Conservation (phyloP, 2,888 invertebrate genomes). For the Drosophila recens region DNA sequence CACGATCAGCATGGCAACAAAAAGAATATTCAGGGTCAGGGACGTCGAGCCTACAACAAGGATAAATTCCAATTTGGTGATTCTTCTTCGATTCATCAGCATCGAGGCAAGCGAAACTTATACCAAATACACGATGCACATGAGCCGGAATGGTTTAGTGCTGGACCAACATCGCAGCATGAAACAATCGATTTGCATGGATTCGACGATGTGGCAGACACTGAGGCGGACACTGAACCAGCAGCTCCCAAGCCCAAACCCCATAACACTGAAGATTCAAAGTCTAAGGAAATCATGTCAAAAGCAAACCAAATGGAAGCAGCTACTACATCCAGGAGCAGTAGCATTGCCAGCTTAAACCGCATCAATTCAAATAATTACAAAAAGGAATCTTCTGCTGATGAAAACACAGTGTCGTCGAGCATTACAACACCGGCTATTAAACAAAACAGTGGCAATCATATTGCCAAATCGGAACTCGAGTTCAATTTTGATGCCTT, state of each 20-base stretch:
- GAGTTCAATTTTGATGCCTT: slow-evolving; percentile 94
- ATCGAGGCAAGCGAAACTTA: slow-evolving; percentile 53
- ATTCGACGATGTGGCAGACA: slow-evolving; percentile 89
- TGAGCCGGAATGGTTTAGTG: slow-evolving; percentile 96
- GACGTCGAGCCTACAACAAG: slow-evolving; percentile 56
- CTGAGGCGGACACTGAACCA: slow-evolving; percentile 52
- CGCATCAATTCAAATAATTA: slow-evolving; percentile 19
- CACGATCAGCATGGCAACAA: slow-evolving; percentile 63
- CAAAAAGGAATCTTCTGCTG: slow-evolving; percentile 8
- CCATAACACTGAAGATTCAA: background rate
- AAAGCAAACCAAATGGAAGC: slow-evolving; percentile 5
- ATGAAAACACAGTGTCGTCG: slow-evolving; percentile 7
- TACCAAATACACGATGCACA: slow-evolving; percentile 86
- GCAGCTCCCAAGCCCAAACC: background rate
- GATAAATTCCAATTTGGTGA: slow-evolving; percentile 52
- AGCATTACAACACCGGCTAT: background rate
- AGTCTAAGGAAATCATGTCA: slow-evolving; percentile 5
- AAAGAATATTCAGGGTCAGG: slow-evolving; percentile 31
- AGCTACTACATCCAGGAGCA: slow-evolving; percentile 30
- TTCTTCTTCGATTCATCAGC: slow-evolving; percentile 7
- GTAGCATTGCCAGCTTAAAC: slow-evolving; percentile 49
- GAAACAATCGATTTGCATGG: slow-evolving; percentile 97
- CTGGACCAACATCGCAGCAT: slow-evolving; percentile 94
- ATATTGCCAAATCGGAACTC: slow-evolving; percentile 77
- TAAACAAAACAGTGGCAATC: slow-evolving; percentile 18